Evolutionary conservation across 2,888 invertebrate genomes (phyloP).

Genomic region (Scaptomyza caliginosa): DNA sequence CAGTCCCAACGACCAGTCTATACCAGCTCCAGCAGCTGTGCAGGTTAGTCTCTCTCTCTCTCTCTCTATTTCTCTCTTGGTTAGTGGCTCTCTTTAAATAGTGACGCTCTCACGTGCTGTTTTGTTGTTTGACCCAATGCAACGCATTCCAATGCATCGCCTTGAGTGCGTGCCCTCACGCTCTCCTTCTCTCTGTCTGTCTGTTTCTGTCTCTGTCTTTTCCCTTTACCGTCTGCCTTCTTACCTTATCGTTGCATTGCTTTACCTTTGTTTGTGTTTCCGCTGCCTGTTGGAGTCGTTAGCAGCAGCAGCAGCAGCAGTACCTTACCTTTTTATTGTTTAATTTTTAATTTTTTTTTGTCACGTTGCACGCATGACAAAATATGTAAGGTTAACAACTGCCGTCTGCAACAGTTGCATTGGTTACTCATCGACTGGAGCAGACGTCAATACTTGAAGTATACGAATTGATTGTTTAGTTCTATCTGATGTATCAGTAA

Average conservation of each 20-base stretch:
- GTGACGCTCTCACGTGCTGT: conserved; percentile 27
- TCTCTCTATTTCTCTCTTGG: conserved; percentile 6
- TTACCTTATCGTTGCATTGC: conserved; percentile 25
- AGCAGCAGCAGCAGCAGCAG: conserved; percentile 25
- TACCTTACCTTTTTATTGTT: conserved; percentile 5
- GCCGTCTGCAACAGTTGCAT: conserved; percentile 12
- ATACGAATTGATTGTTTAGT: conserved; percentile 35
- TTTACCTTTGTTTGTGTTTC: conserved; percentile 15
- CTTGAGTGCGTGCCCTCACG: conserved; percentile 19
- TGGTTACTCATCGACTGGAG: conserved; percentile 44
- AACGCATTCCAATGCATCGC: conserved; percentile 65
- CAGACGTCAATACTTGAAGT: conserved; percentile 30
- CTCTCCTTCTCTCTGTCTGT: conserved; percentile 1
- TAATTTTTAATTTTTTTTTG: conserved; percentile 7
- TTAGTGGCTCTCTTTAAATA: background rate
- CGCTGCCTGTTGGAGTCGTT: conserved; percentile 62
- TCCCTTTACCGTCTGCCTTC: background rate
- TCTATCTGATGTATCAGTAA: conserved; percentile 33
- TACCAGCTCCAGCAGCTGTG: conserved; percentile 67
- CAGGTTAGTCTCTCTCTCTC: conserved; percentile 66
- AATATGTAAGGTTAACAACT: conserved; percentile 29
- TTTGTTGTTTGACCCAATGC: conserved; percentile 33
- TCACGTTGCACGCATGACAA: conserved; percentile 65
- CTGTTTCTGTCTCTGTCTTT: background rate
- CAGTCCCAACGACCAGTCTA: conserved; percentile 65